These are phyloP conservation scores for Carcina quercana DNA, from an alignment of 2,888 invertebrate genomes.

Conservation along the genomic window DNA sequence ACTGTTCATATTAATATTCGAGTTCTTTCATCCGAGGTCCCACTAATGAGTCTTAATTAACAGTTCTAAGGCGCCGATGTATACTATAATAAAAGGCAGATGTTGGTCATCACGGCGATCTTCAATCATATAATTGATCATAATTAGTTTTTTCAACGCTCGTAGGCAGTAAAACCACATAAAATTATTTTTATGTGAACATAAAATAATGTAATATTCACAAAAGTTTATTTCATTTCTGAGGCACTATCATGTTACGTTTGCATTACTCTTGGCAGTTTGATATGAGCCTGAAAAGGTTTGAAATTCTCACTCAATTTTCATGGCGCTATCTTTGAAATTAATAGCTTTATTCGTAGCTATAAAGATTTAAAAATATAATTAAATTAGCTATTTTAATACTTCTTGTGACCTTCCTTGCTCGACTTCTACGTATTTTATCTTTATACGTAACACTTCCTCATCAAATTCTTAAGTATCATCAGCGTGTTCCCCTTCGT, in stretches of 20 bases:
- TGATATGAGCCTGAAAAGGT: no score
- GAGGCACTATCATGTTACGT: no score
- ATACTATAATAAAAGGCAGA: constrained; percentile 26
- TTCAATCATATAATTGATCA: constrained; percentile 33
- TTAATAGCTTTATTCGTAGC: no score
- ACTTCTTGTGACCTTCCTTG: no score
- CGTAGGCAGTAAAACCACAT: constrained; percentile 24
- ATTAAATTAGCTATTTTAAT: no score
- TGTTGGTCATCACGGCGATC: constrained; percentile 26
- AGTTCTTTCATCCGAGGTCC: no score
- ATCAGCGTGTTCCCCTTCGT: constrained; percentile 17
- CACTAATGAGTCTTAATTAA: constrained; percentile 46
- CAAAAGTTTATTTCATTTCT: no score
- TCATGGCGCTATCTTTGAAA: no score
- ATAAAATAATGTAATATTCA: constrained; percentile 12
- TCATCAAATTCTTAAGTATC: constrained; percentile 17
- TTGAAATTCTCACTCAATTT: no score
- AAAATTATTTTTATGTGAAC: constrained; percentile 24
- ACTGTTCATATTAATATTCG: no score
- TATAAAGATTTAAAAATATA: no score
- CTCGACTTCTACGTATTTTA: not conserved
- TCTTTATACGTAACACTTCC: not conserved
- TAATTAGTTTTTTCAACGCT: constrained; percentile 33
- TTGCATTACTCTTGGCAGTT: no score
- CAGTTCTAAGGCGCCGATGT: constrained; percentile 36